Base-by-base conservation (phyloP, 2,888 invertebrate species). In the Nomada goodeniana region DNA sequence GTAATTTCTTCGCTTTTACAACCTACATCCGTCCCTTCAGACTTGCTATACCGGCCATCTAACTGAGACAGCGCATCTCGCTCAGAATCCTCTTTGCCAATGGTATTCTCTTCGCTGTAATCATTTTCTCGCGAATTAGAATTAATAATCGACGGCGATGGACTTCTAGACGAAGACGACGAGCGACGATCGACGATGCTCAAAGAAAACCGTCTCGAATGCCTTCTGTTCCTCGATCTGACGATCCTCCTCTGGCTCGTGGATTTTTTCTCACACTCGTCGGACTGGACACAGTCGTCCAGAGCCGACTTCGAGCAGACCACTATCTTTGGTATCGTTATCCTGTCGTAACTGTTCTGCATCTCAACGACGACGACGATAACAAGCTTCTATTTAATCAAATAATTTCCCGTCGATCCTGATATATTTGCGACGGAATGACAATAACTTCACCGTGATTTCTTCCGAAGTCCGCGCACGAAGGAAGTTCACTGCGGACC, bases 111-210 rank as follows among this genome's bases (percentile, higher is more conserved):
- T 18, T 67, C 11, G 0, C 1, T 50, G 5, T 2, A 26, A 0
- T 2, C n/a, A 5, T 44, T 50, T 15, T 69, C 68, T 2, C 63
- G 74, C 0, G 69, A n/a, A 23, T 57, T 73, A 2, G 63, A 47
- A 1, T 23, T n/a, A 0, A 60, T 1, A 2, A 52, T 50, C 0
- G 71, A 73, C 1, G 93, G 93, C 26, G 93, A 92, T 0, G 93
- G 93, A 73, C 93, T 93, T 29, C 93, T 88, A 4, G 93, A 93
- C 9, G 93, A 93, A 15, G 92, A 92, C 0, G 91, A 88, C 9
- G 92, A 92, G 18, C 91, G 87, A 44, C 88, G 89, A 57, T 91
- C 91, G 50, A 83, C 76, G 55, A 74, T 79, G n/a, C 75, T 75
- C 4, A 85, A 64, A 20, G 89, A 87, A 26, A 90, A 73, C 36